These are phyloP conservation scores for Lepidonotus clava DNA, from an alignment of 2,888 invertebrate genomes.

Conservation along the genomic window DNA sequence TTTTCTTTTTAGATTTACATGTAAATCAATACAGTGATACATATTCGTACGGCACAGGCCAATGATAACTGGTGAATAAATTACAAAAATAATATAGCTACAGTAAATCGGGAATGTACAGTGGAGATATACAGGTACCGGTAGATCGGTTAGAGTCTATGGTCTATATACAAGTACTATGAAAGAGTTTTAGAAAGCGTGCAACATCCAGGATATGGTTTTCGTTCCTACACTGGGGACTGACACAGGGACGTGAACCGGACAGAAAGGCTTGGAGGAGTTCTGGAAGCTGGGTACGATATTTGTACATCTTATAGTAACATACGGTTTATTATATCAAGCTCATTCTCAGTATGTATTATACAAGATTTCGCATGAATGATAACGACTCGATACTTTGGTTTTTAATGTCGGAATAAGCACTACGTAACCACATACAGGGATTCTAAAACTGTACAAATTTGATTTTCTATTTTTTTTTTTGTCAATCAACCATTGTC, in stretches of 20 bases:
- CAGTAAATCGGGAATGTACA: slow-evolving; percentile 28
- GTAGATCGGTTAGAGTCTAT: not conserved
- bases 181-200: slow-evolving; percentile 42
- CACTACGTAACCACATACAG: slow-evolving; percentile 24
- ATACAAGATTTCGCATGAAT: not conserved
- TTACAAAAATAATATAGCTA: slow-evolving; percentile 44
- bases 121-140: slow-evolving; percentile 15
- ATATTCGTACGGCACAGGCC: slow-evolving; percentile 4
- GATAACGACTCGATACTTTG: slow-evolving; percentile 26
- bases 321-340: slow-evolving; percentile 26
- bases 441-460: slow-evolving; percentile 6
- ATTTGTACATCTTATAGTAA: slow-evolving; percentile 29
- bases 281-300: slow-evolving; percentile 33
- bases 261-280: slow-evolving; percentile 5
- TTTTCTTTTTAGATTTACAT: slow-evolving; percentile 46
- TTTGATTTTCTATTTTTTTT: not conserved
- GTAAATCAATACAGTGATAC: not conserved
- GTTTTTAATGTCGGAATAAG: slow-evolving; percentile 7
- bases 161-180: slow-evolving; percentile 31
- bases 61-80: slow-evolving; percentile 30
- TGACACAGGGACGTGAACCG: not conserved
- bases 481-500: not conserved
- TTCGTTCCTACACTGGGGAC: slow-evolving; percentile 18
- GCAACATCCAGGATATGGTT: slow-evolving; percentile 22
- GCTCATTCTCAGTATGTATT: not conserved